Percentiles rank a stretch among this genome's conserved stretches.
Evolutionary conservation across 2,888 invertebrate species (phyloP).

Genomic region (Dasypolia templi): DNA sequence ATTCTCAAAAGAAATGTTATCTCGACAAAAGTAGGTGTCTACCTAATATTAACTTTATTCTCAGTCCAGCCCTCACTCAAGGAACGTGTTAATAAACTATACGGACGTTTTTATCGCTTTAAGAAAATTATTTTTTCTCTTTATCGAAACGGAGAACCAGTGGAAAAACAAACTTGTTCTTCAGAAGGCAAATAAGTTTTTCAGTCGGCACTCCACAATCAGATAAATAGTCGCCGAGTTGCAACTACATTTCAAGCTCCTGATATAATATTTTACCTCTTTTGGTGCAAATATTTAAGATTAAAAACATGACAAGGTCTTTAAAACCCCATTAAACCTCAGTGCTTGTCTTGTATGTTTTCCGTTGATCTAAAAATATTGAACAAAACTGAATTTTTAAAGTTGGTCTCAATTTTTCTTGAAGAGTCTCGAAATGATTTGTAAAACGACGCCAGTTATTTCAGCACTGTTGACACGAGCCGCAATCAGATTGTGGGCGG

Average conservation of each 20-base stretch:
- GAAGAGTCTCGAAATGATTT: conserved; percentile 61
- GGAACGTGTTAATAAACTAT: conserved; percentile 63
- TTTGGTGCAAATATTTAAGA: conserved; percentile 33
- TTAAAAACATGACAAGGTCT: conserved; percentile 23
- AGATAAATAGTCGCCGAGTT: conserved; percentile 75
- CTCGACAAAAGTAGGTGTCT: conserved; percentile 57
- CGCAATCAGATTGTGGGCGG: conserved; percentile 77
- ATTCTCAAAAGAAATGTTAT: conserved; percentile 75
- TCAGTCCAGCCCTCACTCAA: conserved; percentile 49
- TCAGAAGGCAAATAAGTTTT: conserved; percentile 74
- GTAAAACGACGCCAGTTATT: conserved; percentile 65
- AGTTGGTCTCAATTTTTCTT: conserved; percentile 43
- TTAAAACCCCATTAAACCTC: conserved; percentile 39
- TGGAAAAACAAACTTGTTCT: conserved; percentile 67
- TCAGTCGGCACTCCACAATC: conserved; percentile 72
- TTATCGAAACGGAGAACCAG: conserved; percentile 53
- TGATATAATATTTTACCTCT: conserved; percentile 44
- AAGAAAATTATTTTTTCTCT: conserved; percentile 70
- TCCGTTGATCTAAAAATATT: conserved; percentile 15
- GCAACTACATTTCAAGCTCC: conserved; percentile 65
- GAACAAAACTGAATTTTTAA: conserved; percentile 32
- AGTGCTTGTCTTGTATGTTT: conserved; percentile 16
- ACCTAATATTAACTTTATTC: conserved; percentile 53
- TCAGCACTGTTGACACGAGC: conserved; percentile 63
- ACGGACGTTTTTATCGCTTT: conserved; percentile 61